Conservation (phyloP, 2,113 vertebrate species). For the Vulpes ferrilata region DNA sequence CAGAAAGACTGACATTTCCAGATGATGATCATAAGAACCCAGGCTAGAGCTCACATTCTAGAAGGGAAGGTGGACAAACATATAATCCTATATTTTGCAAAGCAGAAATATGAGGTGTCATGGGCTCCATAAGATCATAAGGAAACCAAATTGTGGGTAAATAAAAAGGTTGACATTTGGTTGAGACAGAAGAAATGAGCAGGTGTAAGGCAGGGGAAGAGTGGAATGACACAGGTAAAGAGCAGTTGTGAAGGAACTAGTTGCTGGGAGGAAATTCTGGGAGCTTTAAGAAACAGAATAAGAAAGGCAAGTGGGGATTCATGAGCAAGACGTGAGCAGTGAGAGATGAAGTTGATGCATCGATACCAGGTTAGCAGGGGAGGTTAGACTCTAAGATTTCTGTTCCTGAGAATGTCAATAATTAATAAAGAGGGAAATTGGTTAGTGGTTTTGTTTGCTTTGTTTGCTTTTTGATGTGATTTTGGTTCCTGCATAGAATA, state of each 20-base stretch:
- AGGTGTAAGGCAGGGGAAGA: background rate
- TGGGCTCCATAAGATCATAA: background rate
- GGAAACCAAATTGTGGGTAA: background rate
- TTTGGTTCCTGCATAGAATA: background rate
- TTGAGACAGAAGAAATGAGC: background rate
- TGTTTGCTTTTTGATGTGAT: background rate
- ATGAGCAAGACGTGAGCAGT: accelerated
- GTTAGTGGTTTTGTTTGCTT: background rate
- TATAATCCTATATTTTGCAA: background rate
- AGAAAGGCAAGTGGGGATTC: background rate
- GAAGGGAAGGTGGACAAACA: background rate
- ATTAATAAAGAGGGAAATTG: accelerated
- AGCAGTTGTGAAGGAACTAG: background rate
- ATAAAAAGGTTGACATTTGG: accelerated
- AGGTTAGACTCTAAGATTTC: background rate
- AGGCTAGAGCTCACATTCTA: background rate
- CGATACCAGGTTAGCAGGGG: accelerated
- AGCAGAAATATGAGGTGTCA: background rate
- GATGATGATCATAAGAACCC: background rate
- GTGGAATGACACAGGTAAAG: background rate
- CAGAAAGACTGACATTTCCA: background rate
- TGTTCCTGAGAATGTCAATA: background rate
- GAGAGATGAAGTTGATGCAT: background rate
- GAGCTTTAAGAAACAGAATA: background rate
- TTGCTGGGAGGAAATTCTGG: background rate